A percentile compares a stretch with the other conserved stretches of the same genome.
These are phyloP conservation scores for Diadema setosum DNA, from an alignment of 35 echinoderm and acorn worm genomes.

Conservation along the genomic window DNA sequence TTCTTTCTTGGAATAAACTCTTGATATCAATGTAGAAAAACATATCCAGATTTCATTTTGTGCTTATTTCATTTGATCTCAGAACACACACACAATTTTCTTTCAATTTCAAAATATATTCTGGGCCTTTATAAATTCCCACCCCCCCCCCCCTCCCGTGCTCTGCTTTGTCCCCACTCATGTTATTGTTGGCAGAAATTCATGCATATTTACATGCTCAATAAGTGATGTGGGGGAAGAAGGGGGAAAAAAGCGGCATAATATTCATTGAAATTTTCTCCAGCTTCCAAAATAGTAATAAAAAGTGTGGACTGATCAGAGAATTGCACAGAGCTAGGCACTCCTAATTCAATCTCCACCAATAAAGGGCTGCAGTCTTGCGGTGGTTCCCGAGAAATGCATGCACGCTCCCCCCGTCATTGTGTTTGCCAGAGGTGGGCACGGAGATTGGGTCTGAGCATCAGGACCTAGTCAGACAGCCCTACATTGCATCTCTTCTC, in stretches of 20 bases:
- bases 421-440: not conserved
- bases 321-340: not conserved
- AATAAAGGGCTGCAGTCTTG: not conserved
- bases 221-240: not conserved
- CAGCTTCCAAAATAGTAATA: not conserved
- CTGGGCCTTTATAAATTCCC: no score
- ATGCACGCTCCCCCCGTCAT: not conserved
- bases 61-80: no score
- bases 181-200: not conserved
- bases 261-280: constrained; percentile 3
- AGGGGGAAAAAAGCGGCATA: no score
- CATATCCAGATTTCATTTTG: no score
- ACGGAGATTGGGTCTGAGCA: not conserved
- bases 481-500: not conserved
- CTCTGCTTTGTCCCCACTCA: no score
- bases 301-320: not conserved
- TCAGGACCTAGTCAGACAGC: not conserved
- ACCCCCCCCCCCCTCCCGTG: no score
- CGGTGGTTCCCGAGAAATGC: not conserved
- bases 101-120: no score
- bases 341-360: not conserved
- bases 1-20: no score
- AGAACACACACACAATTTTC: no score
- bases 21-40: no score
- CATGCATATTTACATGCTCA: not conserved